Evolutionary conservation across 2,888 invertebrate species (phyloP).

Genomic region (Chydorus sphaericus): DNA sequence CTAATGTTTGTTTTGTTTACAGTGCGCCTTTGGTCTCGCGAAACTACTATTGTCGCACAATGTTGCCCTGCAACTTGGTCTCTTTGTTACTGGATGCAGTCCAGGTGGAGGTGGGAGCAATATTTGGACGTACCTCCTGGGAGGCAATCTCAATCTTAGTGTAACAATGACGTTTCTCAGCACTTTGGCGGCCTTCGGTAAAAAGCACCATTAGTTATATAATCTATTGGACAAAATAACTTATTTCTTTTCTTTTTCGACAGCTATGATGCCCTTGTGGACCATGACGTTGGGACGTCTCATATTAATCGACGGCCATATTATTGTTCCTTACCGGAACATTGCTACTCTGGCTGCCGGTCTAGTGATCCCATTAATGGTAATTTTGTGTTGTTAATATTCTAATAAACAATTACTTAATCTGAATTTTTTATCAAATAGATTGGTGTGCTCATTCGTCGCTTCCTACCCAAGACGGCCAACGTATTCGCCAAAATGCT

Average conservation of each 20-base stretch:
- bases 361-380: slow-evolving; percentile 54
- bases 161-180: slow-evolving; percentile 89
- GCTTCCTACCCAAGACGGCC: slow-evolving; percentile 48
- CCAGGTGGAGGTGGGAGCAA: slow-evolving; percentile 95
- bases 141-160: slow-evolving; percentile 82
- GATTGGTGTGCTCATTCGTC: slow-evolving; percentile 51
- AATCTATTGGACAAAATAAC: not conserved
- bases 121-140: slow-evolving; percentile 83
- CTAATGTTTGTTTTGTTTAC: not conserved
- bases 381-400: not conserved
- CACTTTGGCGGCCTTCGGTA: slow-evolving; percentile 72
- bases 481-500: slow-evolving; percentile 58
- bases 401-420: not conserved
- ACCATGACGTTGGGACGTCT: slow-evolving; percentile 65
- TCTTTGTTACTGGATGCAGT: slow-evolving; percentile 78
- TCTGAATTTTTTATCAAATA: not conserved
- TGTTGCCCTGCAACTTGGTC: slow-evolving; percentile 58
- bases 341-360: slow-evolving; percentile 59
- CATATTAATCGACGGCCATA: slow-evolving; percentile 53
- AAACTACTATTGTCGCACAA: slow-evolving; percentile 50
- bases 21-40: slow-evolving; percentile 47
- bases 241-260: slow-evolving; percentile 20
- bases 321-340: slow-evolving; percentile 60
- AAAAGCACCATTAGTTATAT: slow-evolving; percentile 13
- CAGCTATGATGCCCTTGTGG: slow-evolving; percentile 81